Percentiles rank a stretch among this genome's conserved stretches.
phyloP scores from a whole-genome alignment of 1,140 invertebrate species.

The Musca domestica region DNA sequence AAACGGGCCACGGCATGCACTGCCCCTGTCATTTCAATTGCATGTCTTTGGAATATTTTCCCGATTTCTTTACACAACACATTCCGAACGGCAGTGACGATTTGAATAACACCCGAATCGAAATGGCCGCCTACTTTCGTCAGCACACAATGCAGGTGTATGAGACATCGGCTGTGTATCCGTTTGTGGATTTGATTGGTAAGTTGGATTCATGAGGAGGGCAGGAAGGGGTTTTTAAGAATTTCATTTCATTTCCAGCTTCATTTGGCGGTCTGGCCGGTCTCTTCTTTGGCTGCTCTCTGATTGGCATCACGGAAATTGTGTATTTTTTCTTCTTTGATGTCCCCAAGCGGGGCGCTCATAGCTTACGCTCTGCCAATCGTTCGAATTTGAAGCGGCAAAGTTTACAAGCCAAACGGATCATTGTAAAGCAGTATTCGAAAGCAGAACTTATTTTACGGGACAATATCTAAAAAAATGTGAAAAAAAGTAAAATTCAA shows the following conservation, averaged over 20 bases:
- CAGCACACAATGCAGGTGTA: slow-evolving; percentile 33
- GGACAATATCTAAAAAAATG: no score
- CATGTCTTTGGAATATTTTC: slow-evolving; percentile 33
- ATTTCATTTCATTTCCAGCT: slow-evolving; percentile 52
- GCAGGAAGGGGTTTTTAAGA: neutral
- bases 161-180: slow-evolving; percentile 39
- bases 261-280: slow-evolving; percentile 70
- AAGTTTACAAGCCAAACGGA: no score
- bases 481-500: no score
- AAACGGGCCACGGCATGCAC: slow-evolving; percentile 34
- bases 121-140: neutral
- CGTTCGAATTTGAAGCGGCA: neutral
- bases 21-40: slow-evolving; percentile 45
- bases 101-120: neutral
- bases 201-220: neutral
- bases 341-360: neutral
- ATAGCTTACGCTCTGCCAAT: neutral
- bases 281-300: slow-evolving; percentile 67
- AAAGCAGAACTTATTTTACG: no score
- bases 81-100: no score
- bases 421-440: no score
- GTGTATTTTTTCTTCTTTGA: slow-evolving; percentile 64
- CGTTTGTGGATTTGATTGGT: slow-evolving; percentile 44
- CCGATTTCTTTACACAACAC: no score
- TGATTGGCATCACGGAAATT: slow-evolving; percentile 65